These are phyloP conservation scores for Musca vetustissima DNA, from an alignment of 1,140 invertebrate genomes.

Conservation along the genomic window DNA sequence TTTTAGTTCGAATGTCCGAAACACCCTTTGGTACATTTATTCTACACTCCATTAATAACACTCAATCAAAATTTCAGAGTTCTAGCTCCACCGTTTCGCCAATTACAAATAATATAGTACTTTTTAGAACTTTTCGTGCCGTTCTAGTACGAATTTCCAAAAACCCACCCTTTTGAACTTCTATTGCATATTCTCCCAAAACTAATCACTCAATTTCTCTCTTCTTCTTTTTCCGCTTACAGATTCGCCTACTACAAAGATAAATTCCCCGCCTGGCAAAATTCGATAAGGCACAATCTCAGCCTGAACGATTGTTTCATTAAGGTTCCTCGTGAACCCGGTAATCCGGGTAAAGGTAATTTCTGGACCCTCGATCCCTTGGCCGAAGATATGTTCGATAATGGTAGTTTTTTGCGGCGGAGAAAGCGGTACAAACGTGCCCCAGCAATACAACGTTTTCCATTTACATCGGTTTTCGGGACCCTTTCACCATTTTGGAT, in stretches of 20 bases:
- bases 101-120: no score
- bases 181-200: no score
- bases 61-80: no score
- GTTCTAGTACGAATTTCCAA: no score
- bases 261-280: constrained; percentile 96
- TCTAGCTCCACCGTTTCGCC: no score
- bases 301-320: constrained; percentile 99
- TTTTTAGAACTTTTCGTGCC: no score
- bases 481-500: constrained; percentile 57
- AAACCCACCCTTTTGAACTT: no score
- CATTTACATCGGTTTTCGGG: constrained; percentile 54
- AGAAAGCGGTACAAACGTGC: constrained; percentile 94
- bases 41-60: no score
- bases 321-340: constrained; percentile 96
- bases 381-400: constrained; percentile 99
- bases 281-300: constrained; percentile 96
- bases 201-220: no score
- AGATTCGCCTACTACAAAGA: constrained; percentile 93
- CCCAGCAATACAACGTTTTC: constrained; percentile 56
- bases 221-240: constrained; percentile 28
- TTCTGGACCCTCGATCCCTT: constrained; percentile 98
- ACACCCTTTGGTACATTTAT: no score
- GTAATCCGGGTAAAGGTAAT: constrained; percentile 98
- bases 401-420: constrained; percentile 93
- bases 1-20: no score